Conservation (phyloP, 2,888 invertebrate genomes). For the Perizoma flavofasciatum region DNA sequence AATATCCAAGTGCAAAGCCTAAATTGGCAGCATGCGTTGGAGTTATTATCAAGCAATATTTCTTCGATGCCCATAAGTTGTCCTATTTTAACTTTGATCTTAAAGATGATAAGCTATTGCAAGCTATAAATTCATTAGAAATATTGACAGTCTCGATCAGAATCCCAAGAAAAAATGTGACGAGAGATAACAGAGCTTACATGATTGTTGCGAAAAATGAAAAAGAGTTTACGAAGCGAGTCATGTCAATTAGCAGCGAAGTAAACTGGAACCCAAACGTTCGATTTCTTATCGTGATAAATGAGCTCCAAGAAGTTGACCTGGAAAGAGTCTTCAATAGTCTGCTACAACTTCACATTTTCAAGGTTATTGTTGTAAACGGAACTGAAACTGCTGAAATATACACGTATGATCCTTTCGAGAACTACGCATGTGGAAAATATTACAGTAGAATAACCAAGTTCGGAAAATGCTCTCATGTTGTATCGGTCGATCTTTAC, state of each 20-base stretch:
- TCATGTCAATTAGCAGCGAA: slow-evolving; percentile 42
- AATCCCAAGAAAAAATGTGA: neutral
- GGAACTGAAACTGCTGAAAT: slow-evolving; percentile 46
- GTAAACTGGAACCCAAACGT: slow-evolving; percentile 54
- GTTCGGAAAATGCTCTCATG: slow-evolving; percentile 52
- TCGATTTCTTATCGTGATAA: slow-evolving; percentile 50
- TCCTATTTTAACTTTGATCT: slow-evolving; percentile 33
- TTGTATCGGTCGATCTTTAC: slow-evolving; percentile 40
- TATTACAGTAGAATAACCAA: slow-evolving; percentile 50
- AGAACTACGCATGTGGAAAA: slow-evolving; percentile 63
- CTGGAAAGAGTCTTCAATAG: slow-evolving; percentile 50
- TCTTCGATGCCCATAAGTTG: slow-evolving; percentile 25
- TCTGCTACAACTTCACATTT: slow-evolving; percentile 47
- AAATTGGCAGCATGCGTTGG: slow-evolving; percentile 32
- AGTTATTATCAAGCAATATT: slow-evolving; percentile 36
- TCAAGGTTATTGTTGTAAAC: slow-evolving; percentile 51
- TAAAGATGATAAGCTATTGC: slow-evolving; percentile 29
- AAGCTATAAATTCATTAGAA: slow-evolving; percentile 34
- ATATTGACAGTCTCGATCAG: slow-evolving; percentile 11
- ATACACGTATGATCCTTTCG: slow-evolving; percentile 62
- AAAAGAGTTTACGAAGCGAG: slow-evolving; percentile 34
- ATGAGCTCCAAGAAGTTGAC: slow-evolving; percentile 34
- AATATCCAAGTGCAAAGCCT: neutral
- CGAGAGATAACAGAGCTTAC: slow-evolving; percentile 35
- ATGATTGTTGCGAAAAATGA: slow-evolving; percentile 42